Base-by-base conservation (phyloP, 2,113 vertebrate species). In the Petaurus breviceps region DNA sequence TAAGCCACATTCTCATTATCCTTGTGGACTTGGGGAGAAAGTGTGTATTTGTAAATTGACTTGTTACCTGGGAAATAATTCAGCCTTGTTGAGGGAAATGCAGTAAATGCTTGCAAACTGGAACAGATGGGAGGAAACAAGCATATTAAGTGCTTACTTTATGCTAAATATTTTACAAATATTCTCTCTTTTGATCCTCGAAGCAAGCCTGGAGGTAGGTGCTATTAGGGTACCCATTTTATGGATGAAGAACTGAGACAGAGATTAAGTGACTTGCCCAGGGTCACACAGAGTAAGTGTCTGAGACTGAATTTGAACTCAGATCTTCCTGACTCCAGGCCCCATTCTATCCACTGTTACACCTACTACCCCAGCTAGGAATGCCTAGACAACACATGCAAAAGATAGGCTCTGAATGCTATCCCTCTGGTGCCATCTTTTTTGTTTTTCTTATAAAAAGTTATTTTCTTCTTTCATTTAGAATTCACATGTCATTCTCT, bases 1-100 rank as follows among this genome's bases (percentile, higher is more conserved):
- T 16, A 94, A 95, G 31, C 92, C 14, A 55, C 8, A 31, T 84
- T 96, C 23, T 95, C 22, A 31, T 93, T 93, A 31, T 23, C n/a
- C 23, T n/a, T 25, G 28, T 43, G 90, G 90, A 57, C 5, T 22
- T 5, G 9, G 26, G 92, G 91, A 96, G 25, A 90, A 0, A 91
- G 47, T 92, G 77, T 14, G 6, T 50, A 57, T 37, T 50, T 96
- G 22, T 8, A 55, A 90, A 51, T 11, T 9, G 22, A 31, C 31
- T 89, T 55, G 43, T 94, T 94, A 93, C 68, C 16, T 43, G 9
- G 89, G 12, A 53, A 94, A 94, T 51, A 53, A 61, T 28, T n/a
- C 92, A 90, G 26, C 8, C 8, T 77, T 28, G 9, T 14, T 1
- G 19, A 92, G 91, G 51, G 89, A 89, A 89, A 89, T 52, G 26